Percentiles rank a stretch among this genome's conserved stretches.
Conservation (phyloP, 2,888 invertebrate genomes). For the Epistrophe grossulariae region DNA sequence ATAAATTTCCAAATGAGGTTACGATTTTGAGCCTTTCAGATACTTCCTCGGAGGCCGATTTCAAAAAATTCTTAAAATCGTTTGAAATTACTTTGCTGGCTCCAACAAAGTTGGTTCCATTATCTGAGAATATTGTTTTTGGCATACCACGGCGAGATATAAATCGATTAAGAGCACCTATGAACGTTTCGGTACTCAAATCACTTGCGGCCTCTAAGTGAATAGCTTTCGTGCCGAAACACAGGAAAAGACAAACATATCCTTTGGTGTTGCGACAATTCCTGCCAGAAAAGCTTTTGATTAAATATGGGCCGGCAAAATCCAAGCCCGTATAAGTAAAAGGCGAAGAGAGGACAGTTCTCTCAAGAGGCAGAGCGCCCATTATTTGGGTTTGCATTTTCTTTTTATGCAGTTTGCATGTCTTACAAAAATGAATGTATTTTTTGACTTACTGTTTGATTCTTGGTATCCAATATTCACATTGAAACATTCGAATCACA, state of each 20-base stretch:
- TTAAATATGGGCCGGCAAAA: constrained; percentile 19
- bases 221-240: constrained; percentile 38
- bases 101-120: constrained; percentile 46
- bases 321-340: constrained; percentile 17
- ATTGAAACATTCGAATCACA: background rate
- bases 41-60: background rate
- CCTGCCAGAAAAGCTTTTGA: constrained; percentile 37
- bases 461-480: constrained; percentile 28
- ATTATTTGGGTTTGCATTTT: no score
- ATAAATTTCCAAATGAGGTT: background rate
- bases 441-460: constrained; percentile 7
- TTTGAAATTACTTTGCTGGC: constrained; percentile 26
- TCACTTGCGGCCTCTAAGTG: constrained; percentile 41
- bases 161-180: constrained; percentile 38
- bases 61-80: constrained; percentile 5
- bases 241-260: constrained; percentile 21
- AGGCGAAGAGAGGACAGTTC: background rate
- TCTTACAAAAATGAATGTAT: constrained; percentile 20
- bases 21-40: background rate
- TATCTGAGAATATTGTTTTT: constrained; percentile 37
- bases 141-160: constrained; percentile 37
- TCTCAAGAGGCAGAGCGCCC: background rate
- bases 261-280: constrained; percentile 28
- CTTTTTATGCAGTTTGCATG: background rate
- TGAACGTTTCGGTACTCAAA: constrained; percentile 31